These are phyloP conservation scores for Remorina albescens DNA, from an alignment of 2,797 vertebrate genomes.

Conservation along the genomic window DNA sequence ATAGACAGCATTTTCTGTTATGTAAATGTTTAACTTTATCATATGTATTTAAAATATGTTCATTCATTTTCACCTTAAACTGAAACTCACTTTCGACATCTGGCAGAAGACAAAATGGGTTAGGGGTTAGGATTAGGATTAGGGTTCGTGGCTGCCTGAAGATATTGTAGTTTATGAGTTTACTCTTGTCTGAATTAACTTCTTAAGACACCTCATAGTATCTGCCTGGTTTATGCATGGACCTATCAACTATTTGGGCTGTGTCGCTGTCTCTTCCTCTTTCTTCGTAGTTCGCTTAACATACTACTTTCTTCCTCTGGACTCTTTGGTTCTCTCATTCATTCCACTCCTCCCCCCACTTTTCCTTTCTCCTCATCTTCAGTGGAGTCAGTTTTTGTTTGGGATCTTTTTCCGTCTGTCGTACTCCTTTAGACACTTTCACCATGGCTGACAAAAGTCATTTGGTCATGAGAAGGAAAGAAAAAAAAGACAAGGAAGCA, in stretches of 20 bases:
- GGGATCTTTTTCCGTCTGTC: background rate
- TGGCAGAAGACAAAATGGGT: background rate
- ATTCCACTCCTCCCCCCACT: constrained; percentile 20
- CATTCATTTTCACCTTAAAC: background rate
- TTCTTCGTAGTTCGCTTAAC: background rate
- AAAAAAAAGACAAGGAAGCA: constrained; percentile 51
- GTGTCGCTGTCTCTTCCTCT: background rate
- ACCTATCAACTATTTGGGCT: background rate
- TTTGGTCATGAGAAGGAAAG: constrained; percentile 54
- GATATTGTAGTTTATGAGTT: background rate
- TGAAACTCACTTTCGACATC: background rate
- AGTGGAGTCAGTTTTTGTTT: background rate
- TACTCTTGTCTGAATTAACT: background rate
- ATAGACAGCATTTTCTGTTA: background rate
- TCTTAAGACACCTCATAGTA: too few relatives aligned
- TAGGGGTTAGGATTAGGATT: too few relatives aligned
- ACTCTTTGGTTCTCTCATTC: background rate
- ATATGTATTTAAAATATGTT: background rate
- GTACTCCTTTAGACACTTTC: background rate
- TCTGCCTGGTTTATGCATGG: background rate
- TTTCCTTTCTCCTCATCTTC: background rate
- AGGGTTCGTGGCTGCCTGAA: background rate
- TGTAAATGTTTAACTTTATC: background rate
- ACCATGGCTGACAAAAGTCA: constrained; percentile 78
- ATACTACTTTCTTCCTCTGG: background rate